Evolutionary conservation across 2,113 vertebrate species (phyloP).

Genomic region (Pangasianodon hypophthalmus): DNA sequence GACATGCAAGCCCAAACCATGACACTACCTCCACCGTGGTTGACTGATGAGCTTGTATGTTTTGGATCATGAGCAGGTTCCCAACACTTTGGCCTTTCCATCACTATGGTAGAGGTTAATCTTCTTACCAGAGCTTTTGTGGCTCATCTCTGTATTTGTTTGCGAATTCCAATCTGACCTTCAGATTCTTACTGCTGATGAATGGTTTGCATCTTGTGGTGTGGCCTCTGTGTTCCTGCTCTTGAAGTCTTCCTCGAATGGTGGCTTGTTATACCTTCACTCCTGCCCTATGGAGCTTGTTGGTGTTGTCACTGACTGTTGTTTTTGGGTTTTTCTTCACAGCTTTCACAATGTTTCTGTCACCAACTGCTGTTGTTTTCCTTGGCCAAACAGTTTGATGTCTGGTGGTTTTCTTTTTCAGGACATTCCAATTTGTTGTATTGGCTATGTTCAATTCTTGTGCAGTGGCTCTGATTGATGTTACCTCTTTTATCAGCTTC

Average conservation of each 20-base stretch:
- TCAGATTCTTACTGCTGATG: not conserved
- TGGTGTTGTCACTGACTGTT: not conserved
- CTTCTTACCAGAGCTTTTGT: not conserved
- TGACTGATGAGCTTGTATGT: not conserved
- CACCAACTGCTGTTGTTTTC: not conserved
- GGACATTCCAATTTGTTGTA: not conserved
- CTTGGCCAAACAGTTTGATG: not conserved
- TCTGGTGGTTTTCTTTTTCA: not conserved
- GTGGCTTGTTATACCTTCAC: not conserved
- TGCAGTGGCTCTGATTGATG: not conserved
- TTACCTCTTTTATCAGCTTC: not conserved
- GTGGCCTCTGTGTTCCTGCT: not conserved
- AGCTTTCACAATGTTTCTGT: not conserved
- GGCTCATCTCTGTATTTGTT: not conserved
- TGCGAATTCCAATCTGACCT: not conserved
- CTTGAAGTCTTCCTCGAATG: not conserved
- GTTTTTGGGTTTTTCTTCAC: not conserved
- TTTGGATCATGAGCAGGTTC: not conserved
- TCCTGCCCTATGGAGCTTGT: not conserved
- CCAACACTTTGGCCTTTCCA: not conserved
- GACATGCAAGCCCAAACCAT: not conserved
- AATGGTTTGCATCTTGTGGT: not conserved
- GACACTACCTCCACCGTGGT: not conserved
- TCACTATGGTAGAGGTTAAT: not conserved
- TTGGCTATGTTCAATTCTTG: not conserved